phyloP scores from a whole-genome alignment of 2,113 vertebrate genomes.

The Chunga burmeisteri region DNA sequence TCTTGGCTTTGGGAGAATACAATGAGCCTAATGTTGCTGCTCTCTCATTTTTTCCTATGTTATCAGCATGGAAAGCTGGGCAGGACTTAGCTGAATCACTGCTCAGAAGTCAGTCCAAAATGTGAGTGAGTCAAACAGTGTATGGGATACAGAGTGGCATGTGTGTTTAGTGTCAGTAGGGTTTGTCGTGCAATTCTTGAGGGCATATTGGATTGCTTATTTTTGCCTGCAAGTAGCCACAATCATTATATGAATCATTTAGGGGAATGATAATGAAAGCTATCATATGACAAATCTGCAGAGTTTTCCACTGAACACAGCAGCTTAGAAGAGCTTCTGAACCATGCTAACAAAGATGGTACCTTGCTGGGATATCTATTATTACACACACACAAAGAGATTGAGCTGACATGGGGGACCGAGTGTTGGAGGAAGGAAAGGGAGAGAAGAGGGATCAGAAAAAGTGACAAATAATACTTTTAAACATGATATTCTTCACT shows the following conservation, averaged over 20 bases:
- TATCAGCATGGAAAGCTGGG: conserved; percentile 17
- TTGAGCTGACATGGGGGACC: background rate
- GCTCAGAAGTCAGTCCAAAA: conserved; percentile 35
- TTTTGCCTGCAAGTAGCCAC: conserved; percentile 4
- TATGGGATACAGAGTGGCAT: background rate
- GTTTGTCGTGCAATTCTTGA: background rate
- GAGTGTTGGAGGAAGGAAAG: background rate
- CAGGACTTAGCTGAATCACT: conserved; percentile 28
- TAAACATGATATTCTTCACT: background rate
- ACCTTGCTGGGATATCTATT: conserved; percentile 32
- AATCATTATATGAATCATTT: conserved; percentile 13
- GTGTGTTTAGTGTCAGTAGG: background rate
- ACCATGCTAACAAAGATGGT: background rate
- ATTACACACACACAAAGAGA: background rate
- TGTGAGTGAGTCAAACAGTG: background rate
- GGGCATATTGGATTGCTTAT: background rate
- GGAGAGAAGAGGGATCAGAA: background rate
- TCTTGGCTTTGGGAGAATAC: background rate
- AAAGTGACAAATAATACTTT: background rate
- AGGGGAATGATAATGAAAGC: background rate
- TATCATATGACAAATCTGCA: conserved; percentile 4
- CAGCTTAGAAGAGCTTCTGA: conserved; percentile 26
- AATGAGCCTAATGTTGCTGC: background rate
- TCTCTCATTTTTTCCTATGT: conserved; percentile 22
- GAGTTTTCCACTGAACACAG: conserved; percentile 9